Base-by-base conservation (phyloP, 2,113 vertebrate species). In the Ptilonorhynchus violaceus region DNA sequence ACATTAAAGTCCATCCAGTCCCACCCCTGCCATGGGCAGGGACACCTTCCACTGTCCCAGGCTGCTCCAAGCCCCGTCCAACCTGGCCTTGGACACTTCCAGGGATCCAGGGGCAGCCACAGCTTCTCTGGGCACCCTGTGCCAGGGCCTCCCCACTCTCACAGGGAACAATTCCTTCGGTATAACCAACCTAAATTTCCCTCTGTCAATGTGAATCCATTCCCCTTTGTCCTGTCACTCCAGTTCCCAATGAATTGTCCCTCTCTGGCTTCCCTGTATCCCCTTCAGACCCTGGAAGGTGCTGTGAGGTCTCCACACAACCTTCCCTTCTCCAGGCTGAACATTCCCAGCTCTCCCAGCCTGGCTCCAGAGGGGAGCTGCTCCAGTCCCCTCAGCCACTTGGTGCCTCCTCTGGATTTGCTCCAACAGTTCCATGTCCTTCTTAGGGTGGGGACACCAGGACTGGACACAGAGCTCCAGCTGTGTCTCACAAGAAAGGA, bases 61-160 rank as follows among this genome's bases (percentile, higher is more conserved):
- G 30, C 0, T 2, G 50, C 20, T 66, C 60, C 64, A 44, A 52
- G 31, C 9, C 25, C 22, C 0, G 0, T 68, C 63, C 56, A 88
- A 0, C 21, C 42, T 64, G 49, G 33, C 25, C 21, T 55, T 21
- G 85, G 42, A 3, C 35, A 49, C 35, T 63, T 0, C 20, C 58
- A 79, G 66, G 75, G 66, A 42, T 56, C 20, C 62, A 50, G 58
- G 66, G 30, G 13, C 66, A 88, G 66, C n/a, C 66, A 30, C 58
- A 72, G 66, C 58, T 79, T 8, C 58, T 79, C 75, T 63, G 75
- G 24, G 13, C 41, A 63, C 12, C 56, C 66, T 79, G 56, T 70
- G 85, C 64, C 47, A 62, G n/a, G 41, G 30, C 20, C n/a, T 63
- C 0, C 1, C 10, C n/a, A 63, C 24, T 47, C 17, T 72, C 35